Percentiles rank a stretch among this genome's conserved stretches.
Conservation (phyloP, 2,888 invertebrate genomes). For the Miltochrista miniata region DNA sequence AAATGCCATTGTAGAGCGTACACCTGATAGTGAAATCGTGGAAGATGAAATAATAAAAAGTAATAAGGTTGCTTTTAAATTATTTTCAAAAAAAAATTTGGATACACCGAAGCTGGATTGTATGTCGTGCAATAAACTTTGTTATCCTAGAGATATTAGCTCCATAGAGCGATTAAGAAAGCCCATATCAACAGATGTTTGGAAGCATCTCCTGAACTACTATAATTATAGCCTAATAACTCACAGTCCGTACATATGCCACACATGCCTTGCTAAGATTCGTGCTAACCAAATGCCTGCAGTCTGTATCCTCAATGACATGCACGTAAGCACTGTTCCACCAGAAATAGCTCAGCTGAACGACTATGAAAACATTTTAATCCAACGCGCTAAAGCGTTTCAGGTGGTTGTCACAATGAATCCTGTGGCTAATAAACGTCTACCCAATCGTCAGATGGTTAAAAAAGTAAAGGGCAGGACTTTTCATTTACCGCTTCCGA, state of each 20-base stretch:
- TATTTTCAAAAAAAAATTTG: not conserved
- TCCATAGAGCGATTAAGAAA: not conserved
- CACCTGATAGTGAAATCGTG: not conserved
- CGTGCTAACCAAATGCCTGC: not conserved
- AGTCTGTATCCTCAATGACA: not conserved
- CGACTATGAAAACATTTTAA: too few species aligned
- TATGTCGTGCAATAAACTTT: not conserved
- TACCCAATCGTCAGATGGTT: not conserved
- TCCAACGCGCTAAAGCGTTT: too few species aligned
- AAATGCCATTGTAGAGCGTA: not conserved
- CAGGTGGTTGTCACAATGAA: too few species aligned
- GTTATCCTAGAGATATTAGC: not conserved
- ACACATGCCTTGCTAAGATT: not conserved
- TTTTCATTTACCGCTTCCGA: not conserved
- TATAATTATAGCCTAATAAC: not conserved
- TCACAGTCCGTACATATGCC: not conserved
- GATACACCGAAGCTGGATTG: not conserved
- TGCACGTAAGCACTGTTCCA: not conserved
- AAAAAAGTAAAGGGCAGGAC: too few species aligned
- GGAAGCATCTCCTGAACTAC: not conserved
- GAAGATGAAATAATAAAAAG: not conserved
- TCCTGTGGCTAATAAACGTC: too few species aligned
- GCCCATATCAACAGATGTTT: not conserved
- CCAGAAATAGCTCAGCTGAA: not conserved
- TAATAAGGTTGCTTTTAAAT: not conserved